Conservation (phyloP, 1,140 invertebrate genomes). For the Cherax destructor region DNA sequence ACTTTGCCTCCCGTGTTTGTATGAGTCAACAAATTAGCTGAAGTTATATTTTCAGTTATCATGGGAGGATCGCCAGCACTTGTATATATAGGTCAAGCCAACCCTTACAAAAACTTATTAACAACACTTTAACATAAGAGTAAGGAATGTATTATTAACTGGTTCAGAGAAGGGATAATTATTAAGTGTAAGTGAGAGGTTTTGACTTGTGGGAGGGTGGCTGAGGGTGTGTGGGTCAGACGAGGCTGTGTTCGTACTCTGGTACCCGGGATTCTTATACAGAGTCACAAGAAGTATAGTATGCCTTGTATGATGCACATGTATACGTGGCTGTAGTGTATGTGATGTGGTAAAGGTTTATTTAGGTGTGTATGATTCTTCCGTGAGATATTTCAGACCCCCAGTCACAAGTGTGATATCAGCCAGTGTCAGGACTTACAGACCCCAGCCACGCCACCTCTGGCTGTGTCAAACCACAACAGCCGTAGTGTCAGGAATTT, state of each 20-base stretch:
- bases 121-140: slow-evolving; percentile 41
- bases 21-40: not conserved
- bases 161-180: slow-evolving; percentile 21
- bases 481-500: slow-evolving; percentile 37
- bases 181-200: slow-evolving; percentile 36
- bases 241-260: not conserved
- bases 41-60: not conserved
- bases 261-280: not conserved
- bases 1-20: not conserved
- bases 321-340: not conserved
- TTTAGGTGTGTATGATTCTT: not conserved
- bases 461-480: not conserved
- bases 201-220: not conserved
- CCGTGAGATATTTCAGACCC: not conserved
- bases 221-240: not conserved
- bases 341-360: not conserved
- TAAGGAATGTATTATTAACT: slow-evolving; percentile 33
- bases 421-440: not conserved
- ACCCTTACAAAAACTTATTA: slow-evolving; percentile 34
- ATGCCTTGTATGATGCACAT: not conserved
- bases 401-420: not conserved
- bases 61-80: not conserved
- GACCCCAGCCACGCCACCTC: not conserved
- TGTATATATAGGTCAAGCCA: slow-evolving; percentile 6
- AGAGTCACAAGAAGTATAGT: not conserved